Conservation (phyloP, 2,888 invertebrate genomes). For the Selenia dentaria region DNA sequence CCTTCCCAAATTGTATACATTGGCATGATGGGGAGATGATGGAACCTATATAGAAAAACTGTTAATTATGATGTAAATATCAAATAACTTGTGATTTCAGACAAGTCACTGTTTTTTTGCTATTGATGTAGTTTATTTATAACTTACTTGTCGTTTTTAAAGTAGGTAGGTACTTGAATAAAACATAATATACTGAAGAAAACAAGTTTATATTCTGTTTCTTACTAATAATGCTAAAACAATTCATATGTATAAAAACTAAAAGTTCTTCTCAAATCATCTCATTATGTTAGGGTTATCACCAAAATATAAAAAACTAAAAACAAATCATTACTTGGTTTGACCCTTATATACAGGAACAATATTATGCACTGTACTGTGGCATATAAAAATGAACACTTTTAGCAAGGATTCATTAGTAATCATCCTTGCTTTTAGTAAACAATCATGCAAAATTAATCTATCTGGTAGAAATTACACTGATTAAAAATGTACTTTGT, state of each 20-base stretch:
- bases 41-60: conserved; percentile 92
- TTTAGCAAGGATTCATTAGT: no score
- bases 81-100: no score
- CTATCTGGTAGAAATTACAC: conserved; percentile 27
- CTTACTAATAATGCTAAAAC: conserved; percentile 71
- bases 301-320: conserved; percentile 63
- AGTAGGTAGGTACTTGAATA: no score
- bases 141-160: no score
- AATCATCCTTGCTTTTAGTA: no score
- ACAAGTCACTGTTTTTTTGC: no score
- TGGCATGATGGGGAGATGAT: conserved; percentile 94
- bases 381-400: no score
- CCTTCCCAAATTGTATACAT: conserved; percentile 91
- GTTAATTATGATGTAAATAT: conserved; percentile 93
- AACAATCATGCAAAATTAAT: no score
- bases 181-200: conserved; percentile 51
- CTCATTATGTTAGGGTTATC: conserved; percentile 46
- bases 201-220: conserved; percentile 68
- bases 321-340: no score
- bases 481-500: conserved; percentile 39
- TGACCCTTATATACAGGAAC: no score
- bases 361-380: no score
- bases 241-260: conserved; percentile 46
- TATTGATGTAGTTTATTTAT: no score
- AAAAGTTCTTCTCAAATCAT: conserved; percentile 52